Percentiles rank a stretch among this genome's conserved stretches.
These are phyloP conservation scores for Anabas testudineus DNA, from an alignment of 2,797 vertebrate species.

Conservation along the genomic window DNA sequence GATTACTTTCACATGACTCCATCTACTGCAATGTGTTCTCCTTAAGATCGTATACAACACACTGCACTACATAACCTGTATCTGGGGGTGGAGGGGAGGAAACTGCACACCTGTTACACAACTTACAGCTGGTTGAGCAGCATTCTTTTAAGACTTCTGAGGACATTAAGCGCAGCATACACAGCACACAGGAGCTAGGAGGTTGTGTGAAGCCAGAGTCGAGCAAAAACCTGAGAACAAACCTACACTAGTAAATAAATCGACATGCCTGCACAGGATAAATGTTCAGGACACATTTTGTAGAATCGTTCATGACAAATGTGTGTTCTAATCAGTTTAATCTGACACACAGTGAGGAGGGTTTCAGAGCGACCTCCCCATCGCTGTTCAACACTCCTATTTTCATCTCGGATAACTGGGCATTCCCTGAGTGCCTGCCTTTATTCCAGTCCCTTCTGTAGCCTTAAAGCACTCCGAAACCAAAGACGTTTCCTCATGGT, in stretches of 20 bases:
- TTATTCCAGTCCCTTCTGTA: constrained; percentile 11
- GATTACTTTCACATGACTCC: too few species aligned
- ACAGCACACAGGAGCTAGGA: too few species aligned
- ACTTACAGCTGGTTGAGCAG: too few species aligned
- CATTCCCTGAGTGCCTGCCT: constrained; percentile 42
- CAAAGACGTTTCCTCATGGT: constrained; percentile 5
- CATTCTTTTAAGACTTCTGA: too few species aligned
- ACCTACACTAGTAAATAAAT: constrained; percentile 38
- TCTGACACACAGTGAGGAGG: not conserved
- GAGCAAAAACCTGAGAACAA: constrained; percentile 3
- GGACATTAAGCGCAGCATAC: too few species aligned
- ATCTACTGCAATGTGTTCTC: too few species aligned
- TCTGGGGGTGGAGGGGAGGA: too few species aligned
- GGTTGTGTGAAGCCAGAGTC: too few species aligned
- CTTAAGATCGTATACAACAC: too few species aligned
- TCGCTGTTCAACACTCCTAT: constrained; percentile 14
- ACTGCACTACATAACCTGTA: too few species aligned
- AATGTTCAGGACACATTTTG: constrained; percentile 19
- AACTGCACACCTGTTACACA: too few species aligned
- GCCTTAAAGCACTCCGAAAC: constrained; percentile 22
- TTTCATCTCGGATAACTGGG: constrained; percentile 34
- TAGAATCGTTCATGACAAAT: constrained; percentile 8
- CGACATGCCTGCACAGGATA: constrained; percentile 22
- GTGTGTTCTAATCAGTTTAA: not conserved
- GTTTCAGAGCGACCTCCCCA: not conserved